Base-by-base conservation (phyloP, 2,888 invertebrate genomes). In the Lissocephala sabroskyi region DNA sequence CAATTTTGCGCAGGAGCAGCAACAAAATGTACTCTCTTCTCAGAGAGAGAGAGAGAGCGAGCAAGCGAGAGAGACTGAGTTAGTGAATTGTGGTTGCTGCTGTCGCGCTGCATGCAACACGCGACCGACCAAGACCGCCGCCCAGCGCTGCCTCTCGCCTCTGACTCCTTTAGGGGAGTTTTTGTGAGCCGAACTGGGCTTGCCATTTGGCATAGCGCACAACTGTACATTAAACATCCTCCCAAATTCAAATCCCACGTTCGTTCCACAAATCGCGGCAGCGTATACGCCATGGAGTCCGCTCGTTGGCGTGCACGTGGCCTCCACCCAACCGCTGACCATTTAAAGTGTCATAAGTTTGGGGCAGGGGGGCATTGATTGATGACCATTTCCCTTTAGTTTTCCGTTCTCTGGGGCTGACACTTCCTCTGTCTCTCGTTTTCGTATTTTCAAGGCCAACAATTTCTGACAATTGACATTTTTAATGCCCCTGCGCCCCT, bases 221-320 rank as follows among this genome's bases (percentile, higher is more conserved):
- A 70, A 70, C 68, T 70, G 68, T 70, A 70, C 68, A 65, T 52
- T 44, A 16, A 13, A 10, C 14, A 28, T 9, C 10, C 35, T 14
- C 33, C 2, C 1, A 35, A 4, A 35, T 16, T 14, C 16, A 16
- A 35, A 35, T 35, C 10, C 10, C 14, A 16, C 35, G 16, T 16
- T 35, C n/a, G n/a, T 23, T 23, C 68, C 44, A 68, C 68, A 59
- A 71, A 16, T 63, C 71, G 71, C 71, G 63, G 71, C 68, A 62
- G 67, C 57, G 71, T 71, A 70, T 71, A 70, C 71, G 68, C 59
- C 62, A 68, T 54, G 65, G 67, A 49, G 56, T 5, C n/a, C 19
- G 35, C 35, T 16, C 14, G n/a, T n/a, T n/a, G n/a, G 13, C 35
- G 9, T 9, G 16, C 9, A 33, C 13, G 7, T 5, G 23, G 4